Conservation (phyloP, 2,113 vertebrate genomes). For the Oncorhynchus tshawytscha region DNA sequence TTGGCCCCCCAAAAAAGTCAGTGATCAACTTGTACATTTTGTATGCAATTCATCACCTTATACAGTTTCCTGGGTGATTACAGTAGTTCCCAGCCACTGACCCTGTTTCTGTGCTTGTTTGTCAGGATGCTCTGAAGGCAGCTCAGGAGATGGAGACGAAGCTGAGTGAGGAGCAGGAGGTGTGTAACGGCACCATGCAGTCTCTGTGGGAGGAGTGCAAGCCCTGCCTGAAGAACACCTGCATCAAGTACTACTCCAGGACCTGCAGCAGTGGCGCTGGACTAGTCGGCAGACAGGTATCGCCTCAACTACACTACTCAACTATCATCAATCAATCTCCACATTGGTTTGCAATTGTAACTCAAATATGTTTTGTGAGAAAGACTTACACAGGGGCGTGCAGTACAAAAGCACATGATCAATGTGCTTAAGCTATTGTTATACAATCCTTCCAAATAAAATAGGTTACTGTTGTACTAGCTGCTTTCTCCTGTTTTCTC, state of each 20-base stretch:
- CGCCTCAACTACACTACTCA: background rate
- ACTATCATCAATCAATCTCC: background rate
- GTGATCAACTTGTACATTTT: too few species aligned
- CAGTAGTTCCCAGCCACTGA: too few species aligned
- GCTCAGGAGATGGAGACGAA: slow-evolving; percentile 80
- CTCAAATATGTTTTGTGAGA: too few species aligned
- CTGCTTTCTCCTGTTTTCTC: background rate
- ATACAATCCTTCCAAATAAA: background rate
- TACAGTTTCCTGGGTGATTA: too few species aligned
- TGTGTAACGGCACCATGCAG: slow-evolving; percentile 84
- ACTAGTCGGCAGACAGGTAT: slow-evolving; percentile 74
- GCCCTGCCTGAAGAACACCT: slow-evolving; percentile 88
- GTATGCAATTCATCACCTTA: too few species aligned
- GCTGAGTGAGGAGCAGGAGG: slow-evolving; percentile 73
- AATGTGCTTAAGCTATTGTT: background rate
- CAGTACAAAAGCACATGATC: background rate
- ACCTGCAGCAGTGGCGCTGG: slow-evolving; percentile 85
- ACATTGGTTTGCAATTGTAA: too few species aligned
- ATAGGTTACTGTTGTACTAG: too few species aligned
- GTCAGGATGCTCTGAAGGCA: slow-evolving; percentile 75
- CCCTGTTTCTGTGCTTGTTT: too few species aligned
- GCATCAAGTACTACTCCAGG: slow-evolving; percentile 84
- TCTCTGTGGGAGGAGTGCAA: slow-evolving; percentile 91
- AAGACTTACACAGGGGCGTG: background rate
- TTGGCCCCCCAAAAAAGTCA: too few species aligned